Evolutionary conservation across 2,888 invertebrate species (phyloP), one percentile per base, ranked within the genome.

Genomic region (Sympetrum striolatum): DNA sequence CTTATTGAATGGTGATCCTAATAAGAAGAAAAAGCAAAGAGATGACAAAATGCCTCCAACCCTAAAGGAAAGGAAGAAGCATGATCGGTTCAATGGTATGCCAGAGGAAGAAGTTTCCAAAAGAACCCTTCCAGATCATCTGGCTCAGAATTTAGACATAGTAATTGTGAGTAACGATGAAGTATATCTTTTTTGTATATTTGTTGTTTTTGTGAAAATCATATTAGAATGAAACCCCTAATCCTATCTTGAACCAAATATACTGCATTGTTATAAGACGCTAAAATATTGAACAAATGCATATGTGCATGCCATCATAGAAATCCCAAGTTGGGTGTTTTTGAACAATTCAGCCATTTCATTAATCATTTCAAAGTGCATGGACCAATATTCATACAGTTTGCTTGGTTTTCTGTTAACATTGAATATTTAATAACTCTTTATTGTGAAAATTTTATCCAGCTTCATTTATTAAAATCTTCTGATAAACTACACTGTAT

Each of bases 51-150:
- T 91, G 73, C 90, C 91, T 48, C 94, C 95, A 91, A 95, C 95
- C 91, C 95, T 96, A 92, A 98, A 98, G 94, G 98, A 98, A 94
- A 96, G 98, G 93, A 98, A 98, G 95, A 98, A 98, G 94, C 98
- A 98, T 94, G 98, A 98, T 95, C 96, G 98, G 91, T 98, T 98
- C 94, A 98, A 98, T 95, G 98, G 98, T 91, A 97, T 99, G 97
- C 97, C 98, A 91, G 99, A 99, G 94, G 98, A 98, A 94, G 99
- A 99, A 95, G 98, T 99, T 82, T 96, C 98, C 91, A 97, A 98
- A 93, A 96, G 98, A 93, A 97, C 98, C 92, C 96, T 99, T 94
- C 99, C 99, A 91, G 99, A 99, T 95, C 98, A 99, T 94, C 96
- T 99, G 92, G 96, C 97, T 53, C 96, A 96, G 94, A 98, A 98